A percentile compares a stretch with the other conserved stretches of the same genome.
phyloP scores from a whole-genome alignment of 2,113 vertebrate genomes.

The Gorilla gorilla region DNA sequence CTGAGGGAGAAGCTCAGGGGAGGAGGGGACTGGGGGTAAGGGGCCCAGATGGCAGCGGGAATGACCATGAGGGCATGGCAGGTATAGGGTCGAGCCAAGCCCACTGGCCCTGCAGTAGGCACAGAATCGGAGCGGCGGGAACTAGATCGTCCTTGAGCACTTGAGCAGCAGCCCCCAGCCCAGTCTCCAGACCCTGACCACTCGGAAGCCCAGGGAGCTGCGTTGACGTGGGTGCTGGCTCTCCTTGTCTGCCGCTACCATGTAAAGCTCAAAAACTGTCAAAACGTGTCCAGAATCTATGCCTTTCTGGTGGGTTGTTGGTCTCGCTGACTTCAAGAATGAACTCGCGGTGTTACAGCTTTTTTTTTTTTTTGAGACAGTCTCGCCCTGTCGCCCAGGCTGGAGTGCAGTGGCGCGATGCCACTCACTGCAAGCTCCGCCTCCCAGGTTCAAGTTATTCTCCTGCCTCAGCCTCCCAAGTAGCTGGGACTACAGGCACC shows the following conservation, averaged over 20 bases:
- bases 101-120: accelerated
- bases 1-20: neutral
- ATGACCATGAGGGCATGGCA: accelerated
- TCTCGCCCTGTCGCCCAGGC: no score
- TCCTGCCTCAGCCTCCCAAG: no score
- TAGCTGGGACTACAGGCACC: no score
- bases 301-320: no score
- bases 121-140: neutral
- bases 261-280: no score
- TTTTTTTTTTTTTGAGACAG: no score
- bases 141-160: neutral
- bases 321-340: no score
- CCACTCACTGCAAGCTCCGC: no score
- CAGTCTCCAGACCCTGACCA: neutral
- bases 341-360: no score
- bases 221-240: neutral
- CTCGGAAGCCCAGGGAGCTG: neutral
- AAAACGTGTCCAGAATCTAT: neutral
- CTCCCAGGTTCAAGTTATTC: no score
- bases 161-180: neutral
- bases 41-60: neutral
- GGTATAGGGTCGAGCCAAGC: accelerated
- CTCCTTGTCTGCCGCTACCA: accelerated
- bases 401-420: no score
- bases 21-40: neutral